These are phyloP conservation scores for Gasterosteus aculeatus DNA, from an alignment of 2,113 vertebrate genomes.

Conservation along the genomic window DNA sequence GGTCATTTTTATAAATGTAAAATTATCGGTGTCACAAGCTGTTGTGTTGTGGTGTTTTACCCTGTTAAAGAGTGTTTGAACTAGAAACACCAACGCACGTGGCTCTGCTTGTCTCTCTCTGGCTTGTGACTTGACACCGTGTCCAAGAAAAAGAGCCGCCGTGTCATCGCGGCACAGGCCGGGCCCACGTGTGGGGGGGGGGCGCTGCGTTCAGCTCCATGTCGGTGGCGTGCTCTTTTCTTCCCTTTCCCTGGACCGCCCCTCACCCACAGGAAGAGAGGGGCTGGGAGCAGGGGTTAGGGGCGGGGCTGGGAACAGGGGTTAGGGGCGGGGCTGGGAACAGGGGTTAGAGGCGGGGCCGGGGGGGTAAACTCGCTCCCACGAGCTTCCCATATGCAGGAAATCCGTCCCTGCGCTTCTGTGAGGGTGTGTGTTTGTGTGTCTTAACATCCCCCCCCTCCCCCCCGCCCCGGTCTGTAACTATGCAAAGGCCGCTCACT, in stretches of 20 bases:
- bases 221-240: constrained; percentile 40
- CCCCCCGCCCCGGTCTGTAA: background rate
- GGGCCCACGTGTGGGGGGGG: constrained; percentile 23
- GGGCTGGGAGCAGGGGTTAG: background rate
- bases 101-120: constrained; percentile 15
- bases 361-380: constrained; percentile 32
- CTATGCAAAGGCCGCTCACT: background rate
- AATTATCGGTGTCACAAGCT: too few species aligned
- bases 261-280: constrained; percentile 73
- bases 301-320: constrained; percentile 23
- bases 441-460: background rate
- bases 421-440: constrained; percentile 7
- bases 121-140: background rate
- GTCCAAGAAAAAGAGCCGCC: constrained; percentile 46
- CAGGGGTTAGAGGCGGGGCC: constrained; percentile 3
- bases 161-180: constrained; percentile 31
- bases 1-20: too few species aligned
- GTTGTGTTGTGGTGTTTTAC: too few species aligned
- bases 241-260: constrained; percentile 39
- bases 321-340: constrained; percentile 9
- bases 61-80: background rate
- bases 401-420: constrained; percentile 48
- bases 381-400: constrained; percentile 61
- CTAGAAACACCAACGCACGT: background rate
- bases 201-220: constrained; percentile 32